Conservation (phyloP, 2,797 vertebrate species). For the Sardinella longiceps region DNA sequence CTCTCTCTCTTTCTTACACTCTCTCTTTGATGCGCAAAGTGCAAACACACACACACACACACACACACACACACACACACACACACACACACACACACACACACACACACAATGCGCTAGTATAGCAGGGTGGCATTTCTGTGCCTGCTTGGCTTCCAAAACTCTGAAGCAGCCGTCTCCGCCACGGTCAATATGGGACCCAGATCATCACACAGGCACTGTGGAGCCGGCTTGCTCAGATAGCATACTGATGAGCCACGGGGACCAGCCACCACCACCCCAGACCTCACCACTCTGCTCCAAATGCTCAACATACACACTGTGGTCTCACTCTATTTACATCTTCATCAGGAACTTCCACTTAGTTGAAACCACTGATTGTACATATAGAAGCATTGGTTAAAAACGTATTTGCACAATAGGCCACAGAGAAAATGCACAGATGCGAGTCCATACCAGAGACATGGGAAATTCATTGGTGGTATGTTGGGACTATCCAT, state of each 20-base stretch:
- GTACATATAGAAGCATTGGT: not conserved
- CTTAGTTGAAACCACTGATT: not conserved
- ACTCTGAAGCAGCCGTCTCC: not conserved
- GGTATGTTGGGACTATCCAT: not conserved
- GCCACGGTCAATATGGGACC: not conserved
- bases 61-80: not conserved
- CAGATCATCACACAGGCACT: slow-evolving; percentile 12
- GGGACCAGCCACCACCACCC: not conserved
- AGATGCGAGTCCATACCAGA: not conserved
- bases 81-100: not conserved
- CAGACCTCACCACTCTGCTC: not conserved
- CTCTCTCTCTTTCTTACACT: no score
- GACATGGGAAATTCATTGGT: not conserved
- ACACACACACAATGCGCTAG: not conserved
- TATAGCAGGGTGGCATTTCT: not conserved
- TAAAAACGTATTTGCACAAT: not conserved
- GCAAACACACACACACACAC: not conserved
- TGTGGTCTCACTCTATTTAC: not conserved
- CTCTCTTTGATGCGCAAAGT: no score
- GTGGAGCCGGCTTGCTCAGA: not conserved
- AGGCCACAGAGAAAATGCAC: not conserved
- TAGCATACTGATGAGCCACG: not conserved
- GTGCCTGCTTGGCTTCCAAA: not conserved
- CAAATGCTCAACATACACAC: not conserved
- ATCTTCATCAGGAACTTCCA: not conserved